phyloP scores from a whole-genome alignment of 2,797 vertebrate genomes.

The Delichon dasypus region DNA sequence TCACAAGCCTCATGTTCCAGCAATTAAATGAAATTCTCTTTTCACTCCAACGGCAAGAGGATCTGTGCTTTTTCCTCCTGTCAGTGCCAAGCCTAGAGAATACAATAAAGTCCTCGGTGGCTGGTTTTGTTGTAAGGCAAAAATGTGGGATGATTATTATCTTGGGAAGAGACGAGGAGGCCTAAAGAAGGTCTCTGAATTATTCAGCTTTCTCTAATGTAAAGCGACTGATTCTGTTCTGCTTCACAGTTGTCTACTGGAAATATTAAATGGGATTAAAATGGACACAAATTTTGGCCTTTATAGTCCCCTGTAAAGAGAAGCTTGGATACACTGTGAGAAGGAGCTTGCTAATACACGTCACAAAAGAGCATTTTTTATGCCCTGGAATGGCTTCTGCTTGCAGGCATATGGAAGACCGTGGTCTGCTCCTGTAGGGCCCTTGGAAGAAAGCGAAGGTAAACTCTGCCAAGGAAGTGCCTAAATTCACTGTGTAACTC shows the following conservation, averaged over 20 bases:
- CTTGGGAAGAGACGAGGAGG: conserved; percentile 2
- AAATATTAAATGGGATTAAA: not conserved
- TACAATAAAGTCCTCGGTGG: not conserved
- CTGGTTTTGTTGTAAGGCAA: not conserved
- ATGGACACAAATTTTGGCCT: not conserved
- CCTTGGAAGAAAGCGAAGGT: not conserved
- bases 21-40: not conserved
- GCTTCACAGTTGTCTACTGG: not conserved
- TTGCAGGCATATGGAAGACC: not conserved
- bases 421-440: not conserved
- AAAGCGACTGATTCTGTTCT: not conserved
- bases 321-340: not conserved
- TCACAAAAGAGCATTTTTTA: not conserved
- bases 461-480: not conserved
- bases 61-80: not conserved
- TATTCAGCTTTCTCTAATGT: not conserved
- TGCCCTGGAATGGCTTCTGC: not conserved
- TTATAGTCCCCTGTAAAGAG: not conserved
- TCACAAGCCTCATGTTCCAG: not conserved
- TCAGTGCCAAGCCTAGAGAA: not conserved
- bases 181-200: conserved; percentile 9
- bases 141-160: conserved; percentile 24
- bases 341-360: not conserved
- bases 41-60: not conserved
- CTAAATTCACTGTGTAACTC: not conserved